Conservation (phyloP, 2,797 vertebrate genomes). For the Sebastes hubbsi region DNA sequence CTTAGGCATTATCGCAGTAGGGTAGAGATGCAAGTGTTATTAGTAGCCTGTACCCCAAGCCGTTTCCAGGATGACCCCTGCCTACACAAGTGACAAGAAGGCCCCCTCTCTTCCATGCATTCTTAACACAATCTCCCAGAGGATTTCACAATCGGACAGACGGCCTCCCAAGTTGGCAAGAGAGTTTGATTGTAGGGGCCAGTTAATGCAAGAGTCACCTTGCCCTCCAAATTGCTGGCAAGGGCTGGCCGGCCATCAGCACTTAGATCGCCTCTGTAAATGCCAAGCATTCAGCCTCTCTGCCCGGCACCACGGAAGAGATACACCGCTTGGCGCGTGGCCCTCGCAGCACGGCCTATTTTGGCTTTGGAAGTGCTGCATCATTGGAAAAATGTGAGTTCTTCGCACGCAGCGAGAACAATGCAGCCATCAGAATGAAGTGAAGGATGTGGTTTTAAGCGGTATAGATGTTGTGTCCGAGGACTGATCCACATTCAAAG, state of each 20-base stretch:
- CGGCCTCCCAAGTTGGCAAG: conserved; percentile 54
- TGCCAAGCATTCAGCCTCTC: conserved; percentile 47
- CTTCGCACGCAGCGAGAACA: conserved; percentile 34
- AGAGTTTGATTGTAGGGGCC: conserved; percentile 45
- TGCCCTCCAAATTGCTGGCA: conserved; percentile 74
- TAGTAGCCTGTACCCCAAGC: conserved; percentile 30
- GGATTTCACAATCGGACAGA: conserved; percentile 16
- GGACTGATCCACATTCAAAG: conserved; percentile 11
- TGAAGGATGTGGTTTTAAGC: conserved; percentile 28
- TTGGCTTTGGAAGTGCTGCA: conserved; percentile 64
- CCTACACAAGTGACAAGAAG: conserved; percentile 17
- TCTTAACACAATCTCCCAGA: conserved; percentile 7
- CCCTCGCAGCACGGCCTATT: conserved; percentile 53
- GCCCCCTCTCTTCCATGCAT: not conserved
- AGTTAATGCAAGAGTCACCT: conserved; percentile 73
- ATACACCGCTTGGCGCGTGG: conserved; percentile 64
- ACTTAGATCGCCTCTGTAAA: conserved; percentile 50
- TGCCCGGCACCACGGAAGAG: conserved; percentile 49
- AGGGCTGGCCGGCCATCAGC: conserved; percentile 54
- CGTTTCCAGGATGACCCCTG: conserved; percentile 24
- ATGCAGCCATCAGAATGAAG: conserved; percentile 16
- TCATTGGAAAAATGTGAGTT: conserved; percentile 58
- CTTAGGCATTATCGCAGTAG: conserved; percentile 55
- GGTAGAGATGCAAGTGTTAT: conserved; percentile 47
- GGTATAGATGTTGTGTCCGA: not conserved